Evolutionary conservation across 2,888 invertebrate genomes (phyloP), one percentile per base, ranked within the genome.

Genomic region (Caenorhabditis sp.): DNA sequence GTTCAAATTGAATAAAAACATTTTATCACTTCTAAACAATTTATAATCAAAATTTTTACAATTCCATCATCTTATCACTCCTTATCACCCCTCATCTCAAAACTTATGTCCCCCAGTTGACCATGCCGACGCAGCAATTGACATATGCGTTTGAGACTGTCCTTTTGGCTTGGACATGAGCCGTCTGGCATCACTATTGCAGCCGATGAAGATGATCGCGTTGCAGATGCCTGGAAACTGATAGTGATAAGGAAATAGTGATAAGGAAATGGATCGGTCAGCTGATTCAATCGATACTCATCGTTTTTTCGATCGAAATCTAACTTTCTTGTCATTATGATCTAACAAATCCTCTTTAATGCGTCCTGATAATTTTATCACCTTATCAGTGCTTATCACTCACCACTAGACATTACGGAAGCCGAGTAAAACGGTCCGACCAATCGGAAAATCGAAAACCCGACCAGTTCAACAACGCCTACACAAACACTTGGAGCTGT

Each of bases 391-490:
- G 32, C 4, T 32, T 6, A 32, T 4, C 5, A 51, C 78, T 65
- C 26, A 79, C 78, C 78, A 53, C 70, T 79, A 0, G 70, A 40
- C 64, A 79, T 53, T 32, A 79, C 26, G n/a, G 70, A 60, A 6
- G 78, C 70, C 9, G 78, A 70, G 40, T 80, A 80, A 22, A 80
- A 80, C 13, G 80, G 80, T 13, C 80, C 80, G 9, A 80, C 74
- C 2, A 74, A 53, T 35, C 64, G 24, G 50, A 80, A 80, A 22
- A 74, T 68, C 5, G 80, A 80, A 37, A 64, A 69, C n/a, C 80
- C 80, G 11, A 24, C 6, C 11, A 80, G 28, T 28, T 80, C 80
- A 8, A 80, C 61, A 22, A 80, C 51, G n/a, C 80, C 80, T 15
- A 80, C 80, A 28, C 72, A 71, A 0, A 74, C 68, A 58, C 74